A percentile compares a stretch with the other conserved stretches of the same genome.
Evolutionary conservation across 2,888 invertebrate species (phyloP).

Genomic region (Thumatha senex): DNA sequence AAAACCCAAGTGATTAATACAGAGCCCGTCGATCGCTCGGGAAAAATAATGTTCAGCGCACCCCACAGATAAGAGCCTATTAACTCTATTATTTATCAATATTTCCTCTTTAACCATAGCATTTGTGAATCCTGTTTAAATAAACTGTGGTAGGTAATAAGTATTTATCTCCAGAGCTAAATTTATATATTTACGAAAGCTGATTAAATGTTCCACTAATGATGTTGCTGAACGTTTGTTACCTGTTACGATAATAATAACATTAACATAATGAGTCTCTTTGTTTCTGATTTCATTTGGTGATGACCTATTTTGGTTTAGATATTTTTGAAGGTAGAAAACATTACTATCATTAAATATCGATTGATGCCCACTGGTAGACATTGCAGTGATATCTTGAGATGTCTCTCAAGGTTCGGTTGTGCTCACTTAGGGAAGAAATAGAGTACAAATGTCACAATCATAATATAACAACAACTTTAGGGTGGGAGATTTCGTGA

Average conservation of each 20-base stretch:
- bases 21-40: slow-evolving; percentile 33
- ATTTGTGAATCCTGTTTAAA: slow-evolving; percentile 26
- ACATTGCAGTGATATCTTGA: no score
- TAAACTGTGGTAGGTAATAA: slow-evolving; percentile 1
- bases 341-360: no score
- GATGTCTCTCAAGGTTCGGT: no score
- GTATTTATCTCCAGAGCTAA: background rate
- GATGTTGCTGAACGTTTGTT: slow-evolving; percentile 1
- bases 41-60: slow-evolving; percentile 39
- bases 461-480: no score
- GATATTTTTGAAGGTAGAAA: no score
- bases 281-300: background rate
- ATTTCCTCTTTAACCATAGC: slow-evolving; percentile 21
- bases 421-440: no score
- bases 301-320: no score
- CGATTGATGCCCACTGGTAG: no score
- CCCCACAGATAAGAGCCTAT: slow-evolving; percentile 32
- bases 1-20: slow-evolving; percentile 47
- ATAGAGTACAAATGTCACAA: no score
- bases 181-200: background rate
- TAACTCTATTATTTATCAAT: slow-evolving; percentile 33
- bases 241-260: slow-evolving; percentile 8
- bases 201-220: background rate
- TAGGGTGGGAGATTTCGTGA: no score
- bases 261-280: slow-evolving; percentile 5